phyloP scores from a whole-genome alignment of 2,888 invertebrate species.

The Heteropelma amictum region DNA sequence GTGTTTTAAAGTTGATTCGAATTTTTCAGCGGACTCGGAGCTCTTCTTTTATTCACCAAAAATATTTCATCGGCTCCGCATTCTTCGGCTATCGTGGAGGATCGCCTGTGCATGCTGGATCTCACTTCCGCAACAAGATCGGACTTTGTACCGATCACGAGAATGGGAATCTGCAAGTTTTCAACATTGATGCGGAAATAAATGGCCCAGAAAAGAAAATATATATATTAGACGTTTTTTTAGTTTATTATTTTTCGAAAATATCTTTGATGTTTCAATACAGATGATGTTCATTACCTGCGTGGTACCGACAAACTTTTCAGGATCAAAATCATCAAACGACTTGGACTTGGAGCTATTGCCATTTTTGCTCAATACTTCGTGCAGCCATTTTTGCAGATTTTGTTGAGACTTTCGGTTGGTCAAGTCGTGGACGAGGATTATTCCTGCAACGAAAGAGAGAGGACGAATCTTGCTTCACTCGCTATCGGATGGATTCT shows the following conservation, averaged over 20 bases:
- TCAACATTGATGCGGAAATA: conserved; percentile 1
- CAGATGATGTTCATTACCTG: too few species aligned
- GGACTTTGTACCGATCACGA: conserved; percentile 96
- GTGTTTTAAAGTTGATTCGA: conserved; percentile 29
- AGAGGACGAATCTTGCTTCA: not conserved
- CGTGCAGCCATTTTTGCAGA: conserved; percentile 94
- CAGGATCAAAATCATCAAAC: conserved; percentile 89
- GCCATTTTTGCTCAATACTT: conserved; percentile 89
- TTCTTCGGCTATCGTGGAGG: conserved; percentile 89
- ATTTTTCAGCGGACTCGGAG: not conserved
- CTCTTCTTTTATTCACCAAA: conserved; percentile 79
- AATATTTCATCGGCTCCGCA: conserved; percentile 96
- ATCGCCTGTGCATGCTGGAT: conserved; percentile 81
- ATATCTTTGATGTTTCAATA: conserved; percentile 13
- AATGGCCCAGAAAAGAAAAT: too few species aligned
- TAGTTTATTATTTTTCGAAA: not conserved
- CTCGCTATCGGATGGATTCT: too few species aligned
- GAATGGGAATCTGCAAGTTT: conserved; percentile 87
- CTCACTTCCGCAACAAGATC: conserved; percentile 90
- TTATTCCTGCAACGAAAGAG: conserved; percentile 83
- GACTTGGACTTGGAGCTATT: conserved; percentile 75
- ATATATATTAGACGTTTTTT: too few species aligned
- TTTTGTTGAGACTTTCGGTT: conserved; percentile 97
- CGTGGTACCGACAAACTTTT: conserved; percentile 90
- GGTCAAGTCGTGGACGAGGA: conserved; percentile 97